Percentiles rank a stretch among this genome's conserved stretches.
Conservation (phyloP, 2,888 invertebrate species). For the Sisyra nigra region DNA sequence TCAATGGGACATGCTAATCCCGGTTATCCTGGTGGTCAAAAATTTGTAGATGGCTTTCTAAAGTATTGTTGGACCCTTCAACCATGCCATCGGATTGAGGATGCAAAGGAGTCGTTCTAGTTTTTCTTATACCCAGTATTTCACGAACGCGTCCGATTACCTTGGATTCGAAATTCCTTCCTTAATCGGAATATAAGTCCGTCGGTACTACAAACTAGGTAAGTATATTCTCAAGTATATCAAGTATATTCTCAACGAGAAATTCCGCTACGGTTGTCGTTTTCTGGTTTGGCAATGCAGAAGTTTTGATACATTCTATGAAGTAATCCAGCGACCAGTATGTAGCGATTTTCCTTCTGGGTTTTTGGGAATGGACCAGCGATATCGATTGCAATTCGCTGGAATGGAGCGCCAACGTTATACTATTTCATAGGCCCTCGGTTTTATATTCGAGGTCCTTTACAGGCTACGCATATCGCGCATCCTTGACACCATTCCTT, state of each 20-base stretch:
- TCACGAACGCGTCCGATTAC: constrained; percentile 11
- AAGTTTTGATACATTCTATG: constrained; percentile 12
- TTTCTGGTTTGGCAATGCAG: constrained; percentile 13
- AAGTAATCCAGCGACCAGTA: constrained; percentile 12
- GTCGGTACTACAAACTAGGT: constrained; percentile 11
- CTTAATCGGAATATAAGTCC: constrained; percentile 14
- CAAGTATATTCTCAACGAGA: too few relatives aligned
- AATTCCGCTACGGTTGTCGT: constrained; percentile 15
- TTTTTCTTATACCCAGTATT: constrained; percentile 11
- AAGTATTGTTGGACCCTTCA: constrained; percentile 12
- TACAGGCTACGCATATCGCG: neutral
- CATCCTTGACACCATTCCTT: constrained; percentile 8
- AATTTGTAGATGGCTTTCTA: constrained; percentile 11
- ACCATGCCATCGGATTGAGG: constrained; percentile 15
- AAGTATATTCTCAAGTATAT: constrained; percentile 12
- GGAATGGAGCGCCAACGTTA: constrained; percentile 14
- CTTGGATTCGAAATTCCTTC: constrained; percentile 14
- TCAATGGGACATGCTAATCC: constrained; percentile 12
- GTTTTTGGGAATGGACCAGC: constrained; percentile 14
- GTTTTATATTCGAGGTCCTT: constrained; percentile 5
- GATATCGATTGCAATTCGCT: constrained; percentile 14
- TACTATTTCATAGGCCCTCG: constrained; percentile 8
- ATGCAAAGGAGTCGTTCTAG: constrained; percentile 14
- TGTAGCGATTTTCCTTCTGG: constrained; percentile 9
- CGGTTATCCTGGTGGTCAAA: constrained; percentile 13